These are phyloP conservation scores for Apamea sordens DNA, from an alignment of 2,888 invertebrate species.

Conservation along the genomic window DNA sequence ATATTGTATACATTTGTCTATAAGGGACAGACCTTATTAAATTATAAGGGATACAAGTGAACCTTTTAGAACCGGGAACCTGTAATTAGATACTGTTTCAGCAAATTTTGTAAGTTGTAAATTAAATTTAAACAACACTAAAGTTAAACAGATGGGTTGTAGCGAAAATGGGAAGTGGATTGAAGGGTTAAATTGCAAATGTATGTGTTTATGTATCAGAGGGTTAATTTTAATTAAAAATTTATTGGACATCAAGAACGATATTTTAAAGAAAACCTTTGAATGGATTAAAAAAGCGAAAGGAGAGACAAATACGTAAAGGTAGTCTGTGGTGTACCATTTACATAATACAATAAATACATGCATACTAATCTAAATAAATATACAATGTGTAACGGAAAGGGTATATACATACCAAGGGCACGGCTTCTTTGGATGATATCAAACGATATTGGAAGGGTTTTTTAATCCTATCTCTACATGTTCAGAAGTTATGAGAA, in stretches of 20 bases:
- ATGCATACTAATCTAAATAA: too few species aligned
- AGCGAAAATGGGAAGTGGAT: slow-evolving; percentile 1
- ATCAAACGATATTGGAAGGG: too few species aligned
- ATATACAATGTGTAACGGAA: too few species aligned
- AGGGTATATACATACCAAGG: too few species aligned
- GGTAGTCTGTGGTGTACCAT: too few species aligned
- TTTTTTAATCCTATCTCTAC: too few species aligned
- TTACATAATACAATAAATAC: too few species aligned
- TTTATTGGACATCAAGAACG: not conserved
- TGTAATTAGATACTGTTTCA: slow-evolving; percentile 66
- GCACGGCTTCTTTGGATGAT: too few species aligned
- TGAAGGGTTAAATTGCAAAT: slow-evolving; percentile 41
- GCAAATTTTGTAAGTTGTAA: slow-evolving; percentile 51
- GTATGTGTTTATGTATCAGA: not conserved
- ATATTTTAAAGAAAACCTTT: too few species aligned
- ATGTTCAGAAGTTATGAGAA: too few species aligned
- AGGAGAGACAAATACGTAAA: too few species aligned
- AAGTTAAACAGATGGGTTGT: slow-evolving; percentile 49
- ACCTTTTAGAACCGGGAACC: slow-evolving; percentile 60
- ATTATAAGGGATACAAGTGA: slow-evolving; percentile 61
- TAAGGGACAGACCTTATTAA: slow-evolving; percentile 56
- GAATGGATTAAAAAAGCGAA: too few species aligned
- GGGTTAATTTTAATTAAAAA: slow-evolving; percentile 15
- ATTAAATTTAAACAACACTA: slow-evolving; percentile 59
- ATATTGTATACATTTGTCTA: slow-evolving; percentile 28